Percentiles rank a stretch among this genome's conserved stretches.
Conservation (phyloP, 2,113 vertebrate species). For the Cyanoramphus novaezelandiae region DNA sequence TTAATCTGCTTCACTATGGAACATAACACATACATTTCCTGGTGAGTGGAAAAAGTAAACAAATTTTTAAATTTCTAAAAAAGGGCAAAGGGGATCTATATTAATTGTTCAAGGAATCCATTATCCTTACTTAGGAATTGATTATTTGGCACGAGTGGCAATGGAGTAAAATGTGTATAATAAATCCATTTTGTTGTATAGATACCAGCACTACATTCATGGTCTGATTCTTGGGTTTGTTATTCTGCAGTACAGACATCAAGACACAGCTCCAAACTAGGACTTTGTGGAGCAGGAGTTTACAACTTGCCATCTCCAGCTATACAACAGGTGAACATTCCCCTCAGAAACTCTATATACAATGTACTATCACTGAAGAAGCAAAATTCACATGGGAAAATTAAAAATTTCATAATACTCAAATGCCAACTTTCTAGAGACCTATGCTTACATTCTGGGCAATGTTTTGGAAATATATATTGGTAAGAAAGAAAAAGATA, state of each 20-base stretch:
- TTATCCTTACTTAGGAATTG: neutral
- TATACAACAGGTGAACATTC: rapidly evolving
- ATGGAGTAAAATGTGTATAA: neutral
- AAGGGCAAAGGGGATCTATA: neutral
- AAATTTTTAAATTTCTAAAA: neutral
- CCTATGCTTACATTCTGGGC: neutral
- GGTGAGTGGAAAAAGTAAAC: neutral
- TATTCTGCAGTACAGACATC: neutral
- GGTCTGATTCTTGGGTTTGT: neutral
- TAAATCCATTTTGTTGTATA: neutral
- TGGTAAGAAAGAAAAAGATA: neutral
- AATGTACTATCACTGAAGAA: rapidly evolving
- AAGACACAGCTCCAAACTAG: neutral
- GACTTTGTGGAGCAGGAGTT: neutral
- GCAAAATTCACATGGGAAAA: neutral
- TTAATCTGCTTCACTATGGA: neutral
- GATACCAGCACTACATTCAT: neutral
- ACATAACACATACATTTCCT: neutral
- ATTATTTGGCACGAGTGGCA: neutral
- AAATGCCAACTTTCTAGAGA: neutral
- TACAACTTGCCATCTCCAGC: neutral
- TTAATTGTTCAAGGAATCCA: neutral
- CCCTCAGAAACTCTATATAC: neutral
- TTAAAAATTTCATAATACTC: neutral
- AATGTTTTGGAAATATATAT: neutral